phyloP scores from a whole-genome alignment of 2,797 vertebrate species.

The Urosaurus nigricauda region DNA sequence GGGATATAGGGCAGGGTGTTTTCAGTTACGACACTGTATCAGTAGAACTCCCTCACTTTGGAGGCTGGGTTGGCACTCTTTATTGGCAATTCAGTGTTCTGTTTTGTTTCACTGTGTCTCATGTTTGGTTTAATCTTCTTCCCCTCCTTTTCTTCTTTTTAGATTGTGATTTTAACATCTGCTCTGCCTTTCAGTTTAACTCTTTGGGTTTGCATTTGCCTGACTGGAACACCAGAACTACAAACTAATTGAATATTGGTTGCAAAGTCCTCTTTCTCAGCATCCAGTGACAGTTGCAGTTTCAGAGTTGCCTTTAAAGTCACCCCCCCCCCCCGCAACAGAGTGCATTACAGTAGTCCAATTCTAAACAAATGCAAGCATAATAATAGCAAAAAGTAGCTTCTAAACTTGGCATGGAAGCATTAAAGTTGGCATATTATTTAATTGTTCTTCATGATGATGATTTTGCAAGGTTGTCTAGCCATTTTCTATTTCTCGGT shows the following conservation, averaged over 20 bases:
- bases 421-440: background rate
- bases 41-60: background rate
- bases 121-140: background rate
- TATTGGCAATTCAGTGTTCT: background rate
- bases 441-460: background rate
- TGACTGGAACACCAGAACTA: background rate
- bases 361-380: background rate
- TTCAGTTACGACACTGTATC: background rate
- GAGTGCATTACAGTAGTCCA: background rate
- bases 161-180: background rate
- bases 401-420: background rate
- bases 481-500: background rate
- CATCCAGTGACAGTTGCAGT: background rate
- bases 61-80: background rate
- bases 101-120: background rate
- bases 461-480: background rate
- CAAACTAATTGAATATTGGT: background rate
- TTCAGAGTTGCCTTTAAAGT: background rate
- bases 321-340: background rate
- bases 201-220: background rate
- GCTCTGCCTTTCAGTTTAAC: background rate
- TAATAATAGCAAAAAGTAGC: too few relatives aligned
- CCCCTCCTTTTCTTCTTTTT: background rate
- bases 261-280: background rate
- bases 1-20: background rate